Evolutionary conservation across 37 sponge, comb jelly and placozoan species (phyloP).

Genomic region (Ianthella basta): DNA sequence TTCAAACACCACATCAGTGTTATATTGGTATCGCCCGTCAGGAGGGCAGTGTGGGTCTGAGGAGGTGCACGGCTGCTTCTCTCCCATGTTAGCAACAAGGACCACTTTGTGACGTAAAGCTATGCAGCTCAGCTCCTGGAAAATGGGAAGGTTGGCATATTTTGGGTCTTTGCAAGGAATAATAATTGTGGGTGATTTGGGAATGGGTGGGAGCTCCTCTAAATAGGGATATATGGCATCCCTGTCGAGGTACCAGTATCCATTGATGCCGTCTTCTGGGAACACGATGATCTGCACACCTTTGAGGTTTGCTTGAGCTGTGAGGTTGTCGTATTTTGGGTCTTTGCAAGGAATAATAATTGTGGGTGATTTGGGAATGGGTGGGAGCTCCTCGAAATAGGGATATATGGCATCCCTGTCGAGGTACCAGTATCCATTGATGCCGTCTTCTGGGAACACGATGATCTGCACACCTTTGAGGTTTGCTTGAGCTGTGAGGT

Average conservation of each 20-base stretch:
- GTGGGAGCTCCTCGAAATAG: constrained; percentile 56
- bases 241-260: neutral
- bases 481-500: too few species aligned
- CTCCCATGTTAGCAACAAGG: constrained; percentile 60
- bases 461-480: constrained; percentile 49
- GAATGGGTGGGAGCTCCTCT: constrained; percentile 50
- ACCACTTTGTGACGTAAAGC: constrained; percentile 22
- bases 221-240: constrained; percentile 24
- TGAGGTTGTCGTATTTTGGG: too few species aligned
- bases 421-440: constrained; percentile 25
- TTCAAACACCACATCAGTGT: constrained; percentile 71
- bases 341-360: constrained; percentile 40
- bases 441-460: constrained; percentile 70
- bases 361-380: neutral
- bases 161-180: constrained; percentile 39
- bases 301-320: too few species aligned
- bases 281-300: constrained; percentile 61
- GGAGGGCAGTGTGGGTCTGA: constrained; percentile 40
- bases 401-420: neutral
- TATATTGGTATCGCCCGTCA: constrained; percentile 51
- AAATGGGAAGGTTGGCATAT: constrained; percentile 14
- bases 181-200: neutral
- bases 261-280: constrained; percentile 68
- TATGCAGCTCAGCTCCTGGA: constrained; percentile 54
- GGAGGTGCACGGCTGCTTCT: constrained; percentile 28